A percentile compares a stretch with the other conserved stretches of the same genome.
phyloP scores from a whole-genome alignment of 2,113 vertebrate genomes.

The Colaptes auratus region DNA sequence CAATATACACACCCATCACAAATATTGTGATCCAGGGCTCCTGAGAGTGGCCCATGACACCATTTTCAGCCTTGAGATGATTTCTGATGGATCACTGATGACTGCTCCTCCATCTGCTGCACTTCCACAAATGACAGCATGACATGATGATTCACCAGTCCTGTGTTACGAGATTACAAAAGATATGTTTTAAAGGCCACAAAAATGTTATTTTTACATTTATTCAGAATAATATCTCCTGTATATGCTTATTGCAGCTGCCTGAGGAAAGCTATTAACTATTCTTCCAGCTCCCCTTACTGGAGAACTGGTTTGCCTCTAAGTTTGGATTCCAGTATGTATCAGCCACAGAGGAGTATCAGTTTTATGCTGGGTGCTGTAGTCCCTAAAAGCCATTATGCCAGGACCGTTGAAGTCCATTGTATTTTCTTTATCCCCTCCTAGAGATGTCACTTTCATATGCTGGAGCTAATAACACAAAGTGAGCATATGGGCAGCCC shows the following conservation, averaged over 20 bases:
- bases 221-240: background rate
- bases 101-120: background rate
- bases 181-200: background rate
- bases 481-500: background rate
- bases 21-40: background rate
- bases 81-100: background rate
- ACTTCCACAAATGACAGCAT: background rate
- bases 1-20: background rate
- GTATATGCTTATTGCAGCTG: background rate
- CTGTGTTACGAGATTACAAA: background rate
- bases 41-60: background rate
- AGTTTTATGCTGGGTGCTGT: background rate
- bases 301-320: background rate
- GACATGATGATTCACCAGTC: background rate
- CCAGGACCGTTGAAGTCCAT: background rate
- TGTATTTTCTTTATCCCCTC: background rate
- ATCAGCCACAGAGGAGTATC: background rate
- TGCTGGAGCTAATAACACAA: background rate
- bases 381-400: background rate
- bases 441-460: background rate
- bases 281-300: background rate
- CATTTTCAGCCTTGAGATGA: background rate
- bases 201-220: background rate
- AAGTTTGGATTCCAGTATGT: background rate
- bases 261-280: background rate